A percentile compares a stretch with the other conserved stretches of the same genome.
phyloP scores from a whole-genome alignment of 2,797 vertebrate genomes.

The Propithecus perrieri region DNA sequence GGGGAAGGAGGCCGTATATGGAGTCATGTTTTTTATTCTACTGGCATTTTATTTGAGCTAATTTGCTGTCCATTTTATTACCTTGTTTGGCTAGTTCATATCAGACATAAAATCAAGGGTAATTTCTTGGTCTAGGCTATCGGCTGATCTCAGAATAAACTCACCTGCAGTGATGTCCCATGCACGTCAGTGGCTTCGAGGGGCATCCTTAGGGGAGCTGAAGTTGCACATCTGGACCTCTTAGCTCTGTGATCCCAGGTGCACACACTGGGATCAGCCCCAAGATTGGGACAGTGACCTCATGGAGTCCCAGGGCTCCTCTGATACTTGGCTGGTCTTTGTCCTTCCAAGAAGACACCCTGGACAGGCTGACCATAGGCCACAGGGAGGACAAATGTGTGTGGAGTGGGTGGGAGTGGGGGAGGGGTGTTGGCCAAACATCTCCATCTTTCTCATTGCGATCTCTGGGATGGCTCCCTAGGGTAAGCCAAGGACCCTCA shows the following conservation, averaged over 20 bases:
- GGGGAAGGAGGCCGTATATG: not conserved
- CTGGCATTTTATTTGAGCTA: not conserved
- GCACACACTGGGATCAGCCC: no score
- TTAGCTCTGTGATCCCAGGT: not conserved
- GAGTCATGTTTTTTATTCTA: not conserved
- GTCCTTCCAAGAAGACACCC: not conserved
- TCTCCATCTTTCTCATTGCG: not conserved
- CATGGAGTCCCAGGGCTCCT: not conserved
- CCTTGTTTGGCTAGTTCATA: not conserved
- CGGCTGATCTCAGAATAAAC: not conserved
- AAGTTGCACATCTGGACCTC: not conserved
- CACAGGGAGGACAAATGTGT: no score
- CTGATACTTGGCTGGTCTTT: not conserved
- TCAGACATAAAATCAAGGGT: not conserved
- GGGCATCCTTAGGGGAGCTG: not conserved
- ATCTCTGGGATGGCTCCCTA: not conserved
- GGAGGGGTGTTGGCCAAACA: not conserved
- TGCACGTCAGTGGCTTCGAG: not conserved
- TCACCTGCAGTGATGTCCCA: not conserved
- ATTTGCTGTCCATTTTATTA: not conserved
- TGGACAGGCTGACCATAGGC: not conserved
- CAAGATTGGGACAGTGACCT: not conserved
- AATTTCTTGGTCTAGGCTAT: not conserved
- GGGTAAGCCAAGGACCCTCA: not conserved
- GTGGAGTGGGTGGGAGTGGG: rapidly evolving